Evolutionary conservation across 2,113 vertebrate genomes (phyloP), one percentile per base, ranked within the genome.

Genomic region (Varanus komodoensis): DNA sequence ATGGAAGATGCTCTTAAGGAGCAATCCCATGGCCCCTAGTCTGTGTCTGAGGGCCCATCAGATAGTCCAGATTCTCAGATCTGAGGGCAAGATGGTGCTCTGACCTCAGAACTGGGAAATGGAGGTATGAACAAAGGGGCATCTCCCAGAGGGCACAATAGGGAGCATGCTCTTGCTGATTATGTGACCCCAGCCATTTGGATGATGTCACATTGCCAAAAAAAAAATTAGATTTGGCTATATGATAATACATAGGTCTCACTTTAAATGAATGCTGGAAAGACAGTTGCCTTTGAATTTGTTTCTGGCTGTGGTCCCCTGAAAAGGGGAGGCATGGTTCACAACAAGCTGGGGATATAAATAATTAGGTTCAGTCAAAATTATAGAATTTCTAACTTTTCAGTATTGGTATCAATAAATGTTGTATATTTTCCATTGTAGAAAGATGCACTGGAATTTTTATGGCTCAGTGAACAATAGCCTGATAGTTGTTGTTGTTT

Each of bases 391-490:
- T 32, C 1, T n/a, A 84, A 48, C 38, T 91, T 94, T 90, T 73
- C 82, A 44, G 4, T 85, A 85, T 86, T 0, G 0, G 57, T 93
- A 94, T 92, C 83, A 89, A 84, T 73, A 73, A 3, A 67, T 94
- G 85, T 3, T 23, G 73, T 89, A 73, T 90, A 92, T 93, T 93
- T 50, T 48, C 0, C 89, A 94, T 92, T 87, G 81, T 84, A 82
- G 3, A 25, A 83, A 89, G 74, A n/a, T 89, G 79, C 80, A 54
- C 6, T 84, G 85, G 89, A 81, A 82, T 82, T 87, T 38, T 91
- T 92, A 38, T 77, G 61, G 3, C 54, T 93, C 80, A 88, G 73
- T 90, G 90, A 91, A 67, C 79, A 90, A 81, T 52, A 89, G 69
- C 48, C 8, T 1, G 88, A 38, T 48, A 87, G 77, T 81, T 67